Evolutionary conservation across 2,113 vertebrate species (phyloP).

Genomic region (Antigone vipio): DNA sequence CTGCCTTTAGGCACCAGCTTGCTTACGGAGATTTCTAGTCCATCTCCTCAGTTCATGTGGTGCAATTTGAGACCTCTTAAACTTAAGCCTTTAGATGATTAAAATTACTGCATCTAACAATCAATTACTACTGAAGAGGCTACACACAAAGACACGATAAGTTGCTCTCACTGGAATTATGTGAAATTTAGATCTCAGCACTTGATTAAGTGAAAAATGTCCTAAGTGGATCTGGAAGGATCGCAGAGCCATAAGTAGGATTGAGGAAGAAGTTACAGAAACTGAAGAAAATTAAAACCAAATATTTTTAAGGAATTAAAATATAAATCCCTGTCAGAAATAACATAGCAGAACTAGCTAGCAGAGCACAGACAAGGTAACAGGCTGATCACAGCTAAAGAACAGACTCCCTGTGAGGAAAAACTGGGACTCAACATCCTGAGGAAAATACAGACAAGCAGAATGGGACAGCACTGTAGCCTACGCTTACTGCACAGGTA

Average conservation of each 20-base stretch:
- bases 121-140: neutral
- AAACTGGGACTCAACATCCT: neutral
- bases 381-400: neutral
- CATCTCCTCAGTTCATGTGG: neutral
- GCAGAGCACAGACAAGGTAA: neutral
- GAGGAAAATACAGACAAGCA: neutral
- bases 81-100: neutral
- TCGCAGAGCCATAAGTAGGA: neutral
- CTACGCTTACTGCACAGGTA: neutral
- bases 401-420: neutral
- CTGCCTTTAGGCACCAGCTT: neutral
- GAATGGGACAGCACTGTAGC: neutral
- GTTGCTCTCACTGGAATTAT: neutral
- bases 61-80: neutral
- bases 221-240: neutral
- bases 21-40: neutral
- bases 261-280: neutral
- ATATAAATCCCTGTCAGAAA: neutral
- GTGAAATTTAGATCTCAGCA: neutral
- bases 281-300: neutral
- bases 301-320: neutral
- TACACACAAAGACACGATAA: neutral
- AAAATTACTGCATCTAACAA: neutral
- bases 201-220: neutral
- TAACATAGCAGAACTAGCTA: neutral